Evolutionary conservation across 2,888 invertebrate genomes (phyloP), one percentile per base, ranked within the genome.

Genomic region (Leptinotarsa tumamoca): DNA sequence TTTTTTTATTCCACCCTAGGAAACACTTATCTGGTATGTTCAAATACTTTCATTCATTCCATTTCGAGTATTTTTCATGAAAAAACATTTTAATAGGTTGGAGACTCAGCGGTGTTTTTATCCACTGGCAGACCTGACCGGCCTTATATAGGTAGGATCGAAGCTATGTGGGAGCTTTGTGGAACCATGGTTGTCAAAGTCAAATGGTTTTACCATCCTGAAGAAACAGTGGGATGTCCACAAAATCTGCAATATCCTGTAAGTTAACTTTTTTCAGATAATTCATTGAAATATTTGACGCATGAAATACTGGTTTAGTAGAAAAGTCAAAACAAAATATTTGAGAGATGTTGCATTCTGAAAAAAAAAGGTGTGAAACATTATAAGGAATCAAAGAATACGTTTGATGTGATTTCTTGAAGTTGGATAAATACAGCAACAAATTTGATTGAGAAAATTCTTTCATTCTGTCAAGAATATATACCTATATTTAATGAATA

Each of bases 181-280:
- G 93, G 93, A 52, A 95, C 94, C 85, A 98, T 96, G 95, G 93
- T 95, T 66, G 98, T 98, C 66, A 94, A 94, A 82, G 98, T 98
- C 70, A 94, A 95, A 86, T 98, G 98, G 98, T 98, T 97, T 90
- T 98, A 98, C 90, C 98, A 98, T 89, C 98, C 98, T 0, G 98
- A 98, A 89, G 98, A 98, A 89, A 97, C 97, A 0, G 92, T 92
- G 56, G 95, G 95, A 23, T 93, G 93, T 86, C 92, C 93, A 14
- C 90, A 90, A 72, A 92, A 92, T 82, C 90, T 96, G 73, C 93
- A 94, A 86, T 94, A 94, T 87, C 94, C 95, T 83, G 96, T 96
- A 88, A 91, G 91, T 89, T 5, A 0, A 66, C 0, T n/a, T 10
- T 17, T 61, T 61, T 15, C 14, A 4, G 13, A 18, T 18, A 56